Conservation (phyloP, 2,113 vertebrate species). For the Anguilla japonica region DNA sequence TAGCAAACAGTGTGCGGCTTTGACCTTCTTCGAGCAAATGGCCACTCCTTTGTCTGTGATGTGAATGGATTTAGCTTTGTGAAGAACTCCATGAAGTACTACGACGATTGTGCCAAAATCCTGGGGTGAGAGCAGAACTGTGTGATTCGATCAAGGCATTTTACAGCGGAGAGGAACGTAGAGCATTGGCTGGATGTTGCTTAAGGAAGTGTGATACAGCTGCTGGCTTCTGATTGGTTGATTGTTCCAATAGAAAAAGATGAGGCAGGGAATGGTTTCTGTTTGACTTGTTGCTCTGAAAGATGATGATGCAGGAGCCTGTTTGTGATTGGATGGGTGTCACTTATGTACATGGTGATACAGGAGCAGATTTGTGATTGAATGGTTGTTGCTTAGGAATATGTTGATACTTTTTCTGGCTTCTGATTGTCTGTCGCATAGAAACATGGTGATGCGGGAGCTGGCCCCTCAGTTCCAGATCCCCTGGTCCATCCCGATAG, state of each 20-base stretch:
- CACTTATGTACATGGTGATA: not conserved
- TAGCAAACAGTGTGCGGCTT: conserved; percentile 98
- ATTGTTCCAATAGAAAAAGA: too few relatives aligned
- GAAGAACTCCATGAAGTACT: conserved; percentile 99
- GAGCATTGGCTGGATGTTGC: not conserved
- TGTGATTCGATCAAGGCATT: not conserved
- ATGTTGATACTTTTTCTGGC: not conserved
- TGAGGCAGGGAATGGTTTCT: too few relatives aligned
- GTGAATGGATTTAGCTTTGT: conserved; percentile 98
- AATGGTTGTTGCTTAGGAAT: not conserved
- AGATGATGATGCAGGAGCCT: not conserved
- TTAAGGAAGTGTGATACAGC: not conserved
- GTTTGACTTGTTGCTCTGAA: not conserved
- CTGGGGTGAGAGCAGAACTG: conserved; percentile 75
- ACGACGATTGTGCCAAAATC: conserved; percentile 97
- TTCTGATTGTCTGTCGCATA: conserved; percentile 52
- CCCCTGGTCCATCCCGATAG: conserved; percentile 95
- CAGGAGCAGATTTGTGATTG: not conserved
- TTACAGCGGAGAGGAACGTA: not conserved
- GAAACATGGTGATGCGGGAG: conserved; percentile 97
- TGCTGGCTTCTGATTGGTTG: not conserved
- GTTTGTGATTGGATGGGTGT: not conserved
- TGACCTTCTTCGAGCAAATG: conserved; percentile 91
- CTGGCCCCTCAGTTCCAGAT: conserved; percentile 94
- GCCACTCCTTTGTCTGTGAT: conserved; percentile 94